Conservation (phyloP, 2,113 vertebrate genomes). For the Syrmaticus mikado region DNA sequence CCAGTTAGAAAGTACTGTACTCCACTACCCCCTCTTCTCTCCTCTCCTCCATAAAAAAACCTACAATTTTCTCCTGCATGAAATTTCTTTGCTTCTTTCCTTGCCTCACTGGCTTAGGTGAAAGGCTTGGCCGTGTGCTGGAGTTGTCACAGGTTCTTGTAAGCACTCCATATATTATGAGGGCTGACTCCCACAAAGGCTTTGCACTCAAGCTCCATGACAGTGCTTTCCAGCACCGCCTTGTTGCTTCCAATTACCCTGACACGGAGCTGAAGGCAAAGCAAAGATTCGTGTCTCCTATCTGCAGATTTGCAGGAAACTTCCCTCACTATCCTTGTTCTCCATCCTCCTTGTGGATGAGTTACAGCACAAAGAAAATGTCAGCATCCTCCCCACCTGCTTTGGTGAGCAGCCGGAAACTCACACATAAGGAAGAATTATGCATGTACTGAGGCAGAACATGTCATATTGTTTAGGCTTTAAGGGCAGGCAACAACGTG, state of each 20-base stretch:
- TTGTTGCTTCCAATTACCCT: conserved; percentile 42
- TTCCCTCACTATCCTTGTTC: neutral
- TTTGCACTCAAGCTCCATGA: neutral
- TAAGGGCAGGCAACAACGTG: neutral
- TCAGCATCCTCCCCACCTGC: neutral
- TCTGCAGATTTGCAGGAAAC: neutral
- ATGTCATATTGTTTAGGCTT: neutral
- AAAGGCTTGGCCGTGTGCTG: neutral
- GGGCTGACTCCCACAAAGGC: conserved; percentile 28
- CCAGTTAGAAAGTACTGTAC: neutral
- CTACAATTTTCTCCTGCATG: neutral
- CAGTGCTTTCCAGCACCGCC: neutral
- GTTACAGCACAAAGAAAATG: neutral
- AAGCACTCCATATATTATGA: conserved; percentile 14
- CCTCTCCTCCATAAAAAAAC: neutral
- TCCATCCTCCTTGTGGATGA: fast-evolving
- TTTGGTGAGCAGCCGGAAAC: neutral
- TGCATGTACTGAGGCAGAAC: neutral
- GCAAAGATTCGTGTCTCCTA: neutral
- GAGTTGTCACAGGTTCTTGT: neutral
- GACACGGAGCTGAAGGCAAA: neutral
- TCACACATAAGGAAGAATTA: neutral
- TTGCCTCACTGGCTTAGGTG: neutral
- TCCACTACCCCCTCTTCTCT: fast-evolving
- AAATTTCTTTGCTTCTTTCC: conserved; percentile 1